Evolutionary conservation across 2,888 invertebrate genomes (phyloP).

Genomic region (Agriotes lineatus): DNA sequence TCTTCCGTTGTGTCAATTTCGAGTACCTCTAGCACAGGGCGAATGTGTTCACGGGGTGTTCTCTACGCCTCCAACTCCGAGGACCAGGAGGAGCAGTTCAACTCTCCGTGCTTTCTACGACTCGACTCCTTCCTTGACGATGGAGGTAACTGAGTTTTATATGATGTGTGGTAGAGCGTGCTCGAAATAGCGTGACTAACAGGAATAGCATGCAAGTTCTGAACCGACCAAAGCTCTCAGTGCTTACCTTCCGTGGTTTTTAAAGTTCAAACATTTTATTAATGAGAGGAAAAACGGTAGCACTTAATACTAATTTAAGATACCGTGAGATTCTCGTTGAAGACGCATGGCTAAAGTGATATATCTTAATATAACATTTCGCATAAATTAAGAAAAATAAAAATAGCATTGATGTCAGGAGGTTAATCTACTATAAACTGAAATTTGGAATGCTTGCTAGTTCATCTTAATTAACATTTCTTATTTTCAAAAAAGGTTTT

Average conservation of each 20-base stretch:
- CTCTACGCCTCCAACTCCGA: constrained; percentile 51
- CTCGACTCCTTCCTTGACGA: constrained; percentile 62
- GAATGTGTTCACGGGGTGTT: constrained; percentile 62
- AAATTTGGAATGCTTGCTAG: no score
- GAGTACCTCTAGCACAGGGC: not conserved
- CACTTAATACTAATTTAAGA: no score
- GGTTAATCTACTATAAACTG: no score
- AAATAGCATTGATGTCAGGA: no score
- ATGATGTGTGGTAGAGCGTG: not conserved
- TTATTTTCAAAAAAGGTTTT: no score
- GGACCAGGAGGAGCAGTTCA: constrained; percentile 52
- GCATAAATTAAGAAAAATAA: no score
- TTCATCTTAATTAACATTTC: no score
- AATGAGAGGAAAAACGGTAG: no score
- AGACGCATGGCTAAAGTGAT: no score
- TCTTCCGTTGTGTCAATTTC: not conserved
- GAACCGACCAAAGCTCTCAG: not conserved
- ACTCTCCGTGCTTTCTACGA: constrained; percentile 58
- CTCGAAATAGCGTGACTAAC: not conserved
- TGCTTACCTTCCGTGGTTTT: not conserved
- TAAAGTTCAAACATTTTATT: no score
- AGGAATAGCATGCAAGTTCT: not conserved
- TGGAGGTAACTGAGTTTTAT: constrained; percentile 31
- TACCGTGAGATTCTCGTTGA: no score
- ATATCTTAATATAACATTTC: no score